Percentiles rank a stretch among this genome's conserved stretches.
Evolutionary conservation across 2,113 vertebrate genomes (phyloP).

Genomic region (Azemiops feae): DNA sequence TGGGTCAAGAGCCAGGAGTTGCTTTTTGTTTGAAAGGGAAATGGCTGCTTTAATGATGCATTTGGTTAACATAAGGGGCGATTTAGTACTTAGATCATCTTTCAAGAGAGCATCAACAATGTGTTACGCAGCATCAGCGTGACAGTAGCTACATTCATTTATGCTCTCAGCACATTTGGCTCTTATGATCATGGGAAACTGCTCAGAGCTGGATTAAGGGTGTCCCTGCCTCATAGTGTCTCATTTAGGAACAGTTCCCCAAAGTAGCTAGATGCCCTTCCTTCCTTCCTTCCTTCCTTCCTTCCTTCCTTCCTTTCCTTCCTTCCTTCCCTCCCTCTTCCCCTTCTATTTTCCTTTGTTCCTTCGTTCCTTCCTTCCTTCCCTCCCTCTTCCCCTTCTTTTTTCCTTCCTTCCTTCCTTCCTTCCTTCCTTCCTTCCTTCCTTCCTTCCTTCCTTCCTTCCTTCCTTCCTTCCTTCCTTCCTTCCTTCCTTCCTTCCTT

Average conservation of each 20-base stretch:
- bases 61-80: background rate
- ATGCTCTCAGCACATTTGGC: background rate
- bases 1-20: background rate
- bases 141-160: background rate
- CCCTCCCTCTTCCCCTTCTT: no score
- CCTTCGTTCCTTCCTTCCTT: no score
- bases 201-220: background rate
- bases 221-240: background rate
- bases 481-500: no score
- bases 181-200: background rate
- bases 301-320: no score
- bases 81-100: background rate
- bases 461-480: no score
- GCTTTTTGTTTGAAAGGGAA: background rate
- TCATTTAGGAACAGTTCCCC: background rate
- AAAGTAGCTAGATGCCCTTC: background rate
- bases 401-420: no score
- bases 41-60: background rate
- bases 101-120: background rate
- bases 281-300: no score
- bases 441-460: no score
- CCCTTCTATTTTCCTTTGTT: rapidly evolving
- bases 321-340: rapidly evolving
- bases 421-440: rapidly evolving
- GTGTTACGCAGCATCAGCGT: background rate